phyloP scores from a whole-genome alignment of 1,140 invertebrate genomes.

The Brachionus plicatilis region DNA sequence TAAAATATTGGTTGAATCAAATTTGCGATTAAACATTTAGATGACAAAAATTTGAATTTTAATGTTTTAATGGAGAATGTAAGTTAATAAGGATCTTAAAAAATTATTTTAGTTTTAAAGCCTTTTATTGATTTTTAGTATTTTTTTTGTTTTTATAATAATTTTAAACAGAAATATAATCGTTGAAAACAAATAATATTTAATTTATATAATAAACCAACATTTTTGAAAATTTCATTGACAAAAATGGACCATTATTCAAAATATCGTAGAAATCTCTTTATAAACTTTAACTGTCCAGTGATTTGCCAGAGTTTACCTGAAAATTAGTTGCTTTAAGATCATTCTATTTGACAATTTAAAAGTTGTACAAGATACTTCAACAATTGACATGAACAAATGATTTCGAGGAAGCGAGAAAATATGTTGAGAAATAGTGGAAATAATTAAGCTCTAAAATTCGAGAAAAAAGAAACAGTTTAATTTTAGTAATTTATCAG shows the following conservation, averaged over 20 bases:
- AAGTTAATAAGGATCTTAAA: not conserved
- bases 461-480: not conserved
- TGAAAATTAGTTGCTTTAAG: not conserved
- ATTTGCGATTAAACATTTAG: not conserved
- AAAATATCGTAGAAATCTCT: not conserved
- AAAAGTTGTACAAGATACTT: not conserved
- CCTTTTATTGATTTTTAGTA: not conserved
- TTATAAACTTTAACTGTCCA: not conserved
- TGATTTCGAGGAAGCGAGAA: not conserved
- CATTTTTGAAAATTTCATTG: constrained; percentile 1
- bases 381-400: not conserved
- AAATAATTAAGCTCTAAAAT: not conserved
- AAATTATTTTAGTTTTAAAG: not conserved
- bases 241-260: not conserved
- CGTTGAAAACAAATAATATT: not conserved
- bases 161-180: constrained; percentile 3
- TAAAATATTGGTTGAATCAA: not conserved
- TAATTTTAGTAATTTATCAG: not conserved
- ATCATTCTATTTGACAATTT: not conserved
- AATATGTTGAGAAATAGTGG: not conserved
- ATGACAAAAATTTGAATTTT: not conserved
- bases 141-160: not conserved
- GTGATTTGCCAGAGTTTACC: not conserved
- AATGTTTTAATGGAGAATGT: not conserved
- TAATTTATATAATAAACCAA: not conserved